Evolutionary conservation across 1,140 invertebrate genomes (phyloP).

Genomic region (Pogonus chalceus): DNA sequence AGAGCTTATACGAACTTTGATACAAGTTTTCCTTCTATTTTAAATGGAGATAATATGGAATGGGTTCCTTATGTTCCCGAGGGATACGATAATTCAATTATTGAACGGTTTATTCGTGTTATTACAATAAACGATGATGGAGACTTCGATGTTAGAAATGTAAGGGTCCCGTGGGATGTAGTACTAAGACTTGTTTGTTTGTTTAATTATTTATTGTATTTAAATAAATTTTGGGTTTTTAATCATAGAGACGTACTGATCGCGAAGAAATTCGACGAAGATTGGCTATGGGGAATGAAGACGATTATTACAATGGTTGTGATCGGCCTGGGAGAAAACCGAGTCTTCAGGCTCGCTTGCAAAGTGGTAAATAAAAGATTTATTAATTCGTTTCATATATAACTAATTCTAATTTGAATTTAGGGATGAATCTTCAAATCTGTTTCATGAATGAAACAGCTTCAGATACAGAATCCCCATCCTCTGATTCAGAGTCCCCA

Average conservation of each 20-base stretch:
- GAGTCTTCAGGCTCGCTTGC: conserved; percentile 74
- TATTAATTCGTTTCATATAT: conserved; percentile 2
- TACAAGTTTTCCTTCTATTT: conserved; percentile 33
- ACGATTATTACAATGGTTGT: conserved; percentile 56
- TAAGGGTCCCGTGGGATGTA: conserved; percentile 25
- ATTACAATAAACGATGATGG: conserved; percentile 42
- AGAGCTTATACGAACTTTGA: conserved; percentile 30
- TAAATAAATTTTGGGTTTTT: conserved; percentile 21
- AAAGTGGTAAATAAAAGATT: conserved; percentile 53
- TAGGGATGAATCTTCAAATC: conserved; percentile 87
- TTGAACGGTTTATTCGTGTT: conserved; percentile 56
- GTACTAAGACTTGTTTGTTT: conserved; percentile 11
- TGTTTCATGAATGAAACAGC: conserved; percentile 91
- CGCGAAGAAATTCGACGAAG: conserved; percentile 82
- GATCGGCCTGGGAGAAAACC: conserved; percentile 66
- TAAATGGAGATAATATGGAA: conserved; percentile 35
- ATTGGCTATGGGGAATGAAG: conserved; percentile 77
- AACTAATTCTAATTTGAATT: conserved; percentile 31
- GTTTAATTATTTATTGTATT: conserved; percentile 5
- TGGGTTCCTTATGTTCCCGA: conserved; percentile 33
- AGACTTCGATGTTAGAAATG: conserved; percentile 27
- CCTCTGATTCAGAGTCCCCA: conserved; percentile 51
- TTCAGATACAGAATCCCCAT: conserved; percentile 68
- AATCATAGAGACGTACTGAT: conserved; percentile 72
- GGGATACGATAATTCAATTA: conserved; percentile 44